phyloP scores from a whole-genome alignment of 2,888 invertebrate genomes.

The Agriopis marginaria region DNA sequence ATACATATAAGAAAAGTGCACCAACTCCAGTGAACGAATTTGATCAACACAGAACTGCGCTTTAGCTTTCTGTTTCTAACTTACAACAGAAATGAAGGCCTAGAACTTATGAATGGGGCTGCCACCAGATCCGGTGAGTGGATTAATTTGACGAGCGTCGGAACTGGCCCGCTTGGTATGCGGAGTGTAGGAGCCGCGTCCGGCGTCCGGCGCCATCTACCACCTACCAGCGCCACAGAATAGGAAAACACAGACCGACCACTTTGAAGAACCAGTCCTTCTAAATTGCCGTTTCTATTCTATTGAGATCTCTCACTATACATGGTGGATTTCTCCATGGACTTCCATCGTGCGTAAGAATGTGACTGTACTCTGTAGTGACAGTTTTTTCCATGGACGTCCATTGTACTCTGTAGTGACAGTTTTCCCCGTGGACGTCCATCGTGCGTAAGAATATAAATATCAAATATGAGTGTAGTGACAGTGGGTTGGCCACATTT shows the following conservation, averaged over 20 bases:
- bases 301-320: no score
- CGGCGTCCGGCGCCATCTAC: constrained; percentile 43
- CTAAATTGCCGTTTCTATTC: no score
- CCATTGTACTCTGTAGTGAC: no score
- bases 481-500: no score
- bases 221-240: constrained; percentile 2
- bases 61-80: neutral
- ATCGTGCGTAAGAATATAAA: no score
- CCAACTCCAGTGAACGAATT: neutral
- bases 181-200: constrained; percentile 52
- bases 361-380: no score
- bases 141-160: constrained; percentile 72
- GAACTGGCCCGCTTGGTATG: constrained; percentile 69
- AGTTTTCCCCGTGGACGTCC: no score
- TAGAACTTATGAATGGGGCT: constrained; percentile 33
- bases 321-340: no score
- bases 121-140: constrained; percentile 49
- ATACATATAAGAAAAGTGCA: neutral
- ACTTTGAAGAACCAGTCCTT: neutral
- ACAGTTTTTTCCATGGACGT: no score
- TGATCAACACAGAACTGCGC: neutral
- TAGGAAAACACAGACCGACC: neutral
- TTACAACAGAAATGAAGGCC: constrained; percentile 13
- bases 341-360: no score
- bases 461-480: no score